These are phyloP conservation scores for Mormyrops boulengeri DNA, from an alignment of 2,797 vertebrate genomes.

Conservation along the genomic window DNA sequence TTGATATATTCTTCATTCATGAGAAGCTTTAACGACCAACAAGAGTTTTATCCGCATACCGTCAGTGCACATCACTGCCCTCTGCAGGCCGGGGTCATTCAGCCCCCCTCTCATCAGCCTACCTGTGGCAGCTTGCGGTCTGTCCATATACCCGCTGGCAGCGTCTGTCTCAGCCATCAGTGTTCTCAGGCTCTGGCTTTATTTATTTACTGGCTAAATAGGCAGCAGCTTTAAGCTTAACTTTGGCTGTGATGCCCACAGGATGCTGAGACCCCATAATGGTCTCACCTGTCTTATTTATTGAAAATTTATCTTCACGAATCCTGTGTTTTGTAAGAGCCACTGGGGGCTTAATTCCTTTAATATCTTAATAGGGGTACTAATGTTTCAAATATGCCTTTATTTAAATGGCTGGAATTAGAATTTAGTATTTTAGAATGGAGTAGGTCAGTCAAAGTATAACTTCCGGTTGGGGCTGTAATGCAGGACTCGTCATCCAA, in stretches of 20 bases:
- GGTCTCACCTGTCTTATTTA: background rate
- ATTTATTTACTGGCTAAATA: conserved; percentile 19
- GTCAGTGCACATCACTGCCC: background rate
- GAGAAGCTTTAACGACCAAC: background rate
- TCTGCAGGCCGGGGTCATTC: background rate
- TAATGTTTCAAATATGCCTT: background rate
- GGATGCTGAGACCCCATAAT: conserved; percentile 10
- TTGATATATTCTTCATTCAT: background rate
- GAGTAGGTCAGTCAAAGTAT: background rate
- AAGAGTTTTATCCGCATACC: background rate
- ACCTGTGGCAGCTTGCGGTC: background rate
- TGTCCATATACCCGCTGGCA: background rate
- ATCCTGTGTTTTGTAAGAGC: background rate
- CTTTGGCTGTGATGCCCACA: conserved; percentile 3
- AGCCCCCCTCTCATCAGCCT: background rate
- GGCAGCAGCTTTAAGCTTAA: conserved; percentile 15
- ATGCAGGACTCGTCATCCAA: background rate
- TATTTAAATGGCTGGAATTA: background rate
- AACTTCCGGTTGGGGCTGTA: background rate
- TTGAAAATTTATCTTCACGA: background rate
- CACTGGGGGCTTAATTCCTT: background rate
- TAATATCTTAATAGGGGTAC: background rate
- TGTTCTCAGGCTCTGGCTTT: background rate
- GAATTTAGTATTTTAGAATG: background rate
- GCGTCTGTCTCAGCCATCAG: background rate